These are phyloP conservation scores for Iguana delicatissima DNA, from an alignment of 2,797 vertebrate genomes.

Conservation along the genomic window DNA sequence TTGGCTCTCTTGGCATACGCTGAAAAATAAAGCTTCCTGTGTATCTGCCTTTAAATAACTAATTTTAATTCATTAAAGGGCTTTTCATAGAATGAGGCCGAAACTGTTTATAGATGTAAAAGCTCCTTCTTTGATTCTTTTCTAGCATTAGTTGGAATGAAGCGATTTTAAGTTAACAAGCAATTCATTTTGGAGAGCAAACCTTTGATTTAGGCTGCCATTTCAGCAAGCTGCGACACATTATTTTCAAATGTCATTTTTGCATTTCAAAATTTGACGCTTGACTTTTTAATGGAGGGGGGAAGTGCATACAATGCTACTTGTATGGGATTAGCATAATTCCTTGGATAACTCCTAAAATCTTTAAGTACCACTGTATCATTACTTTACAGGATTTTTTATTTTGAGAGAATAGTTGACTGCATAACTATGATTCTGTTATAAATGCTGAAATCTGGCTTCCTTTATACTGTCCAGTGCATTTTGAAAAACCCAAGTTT, in stretches of 20 bases:
- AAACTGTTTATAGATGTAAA: conserved; percentile 20
- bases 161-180: conserved; percentile 38
- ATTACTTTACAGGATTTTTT: conserved; percentile 29
- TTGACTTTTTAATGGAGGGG: conserved; percentile 12
- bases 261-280: conserved; percentile 29
- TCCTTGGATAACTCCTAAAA: conserved; percentile 19
- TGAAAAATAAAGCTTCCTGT: neutral
- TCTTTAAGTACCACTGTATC: conserved; percentile 15
- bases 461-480: neutral
- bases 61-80: conserved; percentile 36
- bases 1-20: neutral
- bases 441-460: neutral
- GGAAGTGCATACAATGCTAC: neutral
- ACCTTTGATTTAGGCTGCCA: conserved; percentile 33
- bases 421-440: neutral
- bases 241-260: conserved; percentile 38
- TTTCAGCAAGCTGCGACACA: conserved; percentile 28
- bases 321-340: conserved; percentile 23
- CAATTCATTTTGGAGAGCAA: conserved; percentile 43
- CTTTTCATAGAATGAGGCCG: conserved; percentile 7
- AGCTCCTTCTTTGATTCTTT: conserved; percentile 21
- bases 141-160: conserved; percentile 26
- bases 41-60: conserved; percentile 30
- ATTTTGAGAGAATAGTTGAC: neutral
- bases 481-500: conserved; percentile 2